phyloP scores from a whole-genome alignment of 2,888 invertebrate species.

The Schizotus pectinicornis region DNA sequence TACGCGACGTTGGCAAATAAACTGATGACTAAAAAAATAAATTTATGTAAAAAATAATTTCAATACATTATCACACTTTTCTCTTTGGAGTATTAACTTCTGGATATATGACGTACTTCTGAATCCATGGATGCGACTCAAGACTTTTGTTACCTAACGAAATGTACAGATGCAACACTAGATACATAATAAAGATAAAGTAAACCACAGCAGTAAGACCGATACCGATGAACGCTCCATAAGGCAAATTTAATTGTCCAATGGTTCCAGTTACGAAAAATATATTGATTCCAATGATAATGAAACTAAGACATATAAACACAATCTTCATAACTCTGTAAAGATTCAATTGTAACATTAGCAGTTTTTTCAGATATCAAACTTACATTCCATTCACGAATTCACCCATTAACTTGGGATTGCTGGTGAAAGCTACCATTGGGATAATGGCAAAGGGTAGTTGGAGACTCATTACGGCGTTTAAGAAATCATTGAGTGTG shows the following conservation, averaged over 20 bases:
- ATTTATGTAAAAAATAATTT: no score
- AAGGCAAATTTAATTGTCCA: slow-evolving; percentile 51
- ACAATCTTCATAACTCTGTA: slow-evolving; percentile 70
- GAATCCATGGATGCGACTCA: slow-evolving; percentile 33
- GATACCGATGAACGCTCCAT: slow-evolving; percentile 27
- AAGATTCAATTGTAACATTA: slow-evolving; percentile 38
- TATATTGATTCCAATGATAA: slow-evolving; percentile 78
- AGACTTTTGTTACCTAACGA: slow-evolving; percentile 38
- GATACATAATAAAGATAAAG: slow-evolving; percentile 39
- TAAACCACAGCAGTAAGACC: slow-evolving; percentile 36
- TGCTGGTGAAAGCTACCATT: slow-evolving; percentile 83
- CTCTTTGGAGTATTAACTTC: slow-evolving; percentile 24
- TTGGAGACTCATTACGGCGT: slow-evolving; percentile 87
- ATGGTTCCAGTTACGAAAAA: slow-evolving; percentile 75
- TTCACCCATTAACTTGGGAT: slow-evolving; percentile 78
- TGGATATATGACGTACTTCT: slow-evolving; percentile 38
- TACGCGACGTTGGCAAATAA: no score
- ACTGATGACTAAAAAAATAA: no score
- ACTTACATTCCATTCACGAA: slow-evolving; percentile 79
- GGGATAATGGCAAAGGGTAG: slow-evolving; percentile 87
- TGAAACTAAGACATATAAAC: slow-evolving; percentile 66
- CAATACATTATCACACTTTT: slow-evolving; percentile 1
- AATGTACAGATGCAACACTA: slow-evolving; percentile 40
- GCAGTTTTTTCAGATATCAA: slow-evolving; percentile 33
- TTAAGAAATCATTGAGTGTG: slow-evolving; percentile 81